These are phyloP conservation scores for Pao palembangensis DNA, from an alignment of 2,113 vertebrate genomes.

Conservation along the genomic window DNA sequence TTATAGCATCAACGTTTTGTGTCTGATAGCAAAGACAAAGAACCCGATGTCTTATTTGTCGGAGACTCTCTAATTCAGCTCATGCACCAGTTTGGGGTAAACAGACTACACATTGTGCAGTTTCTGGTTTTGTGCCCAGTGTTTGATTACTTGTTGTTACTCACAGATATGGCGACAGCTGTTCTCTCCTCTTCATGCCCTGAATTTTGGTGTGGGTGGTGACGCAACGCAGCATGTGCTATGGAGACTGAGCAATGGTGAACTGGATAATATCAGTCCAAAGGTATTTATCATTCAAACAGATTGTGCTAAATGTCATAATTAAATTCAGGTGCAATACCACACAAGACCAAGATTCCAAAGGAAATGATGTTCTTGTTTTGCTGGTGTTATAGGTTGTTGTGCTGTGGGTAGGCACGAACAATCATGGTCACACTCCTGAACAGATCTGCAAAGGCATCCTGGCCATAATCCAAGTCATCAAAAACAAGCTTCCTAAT, in stretches of 20 bases:
- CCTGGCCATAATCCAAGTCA: conserved; percentile 79
- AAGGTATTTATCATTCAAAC: conserved; percentile 72
- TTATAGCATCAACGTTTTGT: conserved; percentile 85
- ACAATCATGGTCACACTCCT: conserved; percentile 83
- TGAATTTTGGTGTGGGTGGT: conserved; percentile 87
- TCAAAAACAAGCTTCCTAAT: conserved; percentile 81
- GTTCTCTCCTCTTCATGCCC: conserved; percentile 87
- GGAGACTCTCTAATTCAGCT: conserved; percentile 86
- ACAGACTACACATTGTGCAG: neutral
- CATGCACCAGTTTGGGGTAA: conserved; percentile 88
- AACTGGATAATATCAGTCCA: conserved; percentile 86
- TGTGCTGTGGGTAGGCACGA: conserved; percentile 88
- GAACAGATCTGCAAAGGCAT: conserved; percentile 84
- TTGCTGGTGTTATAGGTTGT: conserved; percentile 75
- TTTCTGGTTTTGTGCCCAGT: neutral
- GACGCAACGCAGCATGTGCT: conserved; percentile 88
- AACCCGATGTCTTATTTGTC: conserved; percentile 86
- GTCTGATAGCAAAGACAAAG: conserved; percentile 86
- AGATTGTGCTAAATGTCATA: conserved; percentile 8
- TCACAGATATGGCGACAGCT: conserved; percentile 86
- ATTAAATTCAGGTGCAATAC: no score
- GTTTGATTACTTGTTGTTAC: conserved; percentile 1
- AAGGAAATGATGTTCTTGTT: conserved; percentile 1
- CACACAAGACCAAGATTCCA: no score
- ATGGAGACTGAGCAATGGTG: conserved; percentile 87